Conservation (phyloP, 2,113 vertebrate species). For the Fukomys damarensis region DNA sequence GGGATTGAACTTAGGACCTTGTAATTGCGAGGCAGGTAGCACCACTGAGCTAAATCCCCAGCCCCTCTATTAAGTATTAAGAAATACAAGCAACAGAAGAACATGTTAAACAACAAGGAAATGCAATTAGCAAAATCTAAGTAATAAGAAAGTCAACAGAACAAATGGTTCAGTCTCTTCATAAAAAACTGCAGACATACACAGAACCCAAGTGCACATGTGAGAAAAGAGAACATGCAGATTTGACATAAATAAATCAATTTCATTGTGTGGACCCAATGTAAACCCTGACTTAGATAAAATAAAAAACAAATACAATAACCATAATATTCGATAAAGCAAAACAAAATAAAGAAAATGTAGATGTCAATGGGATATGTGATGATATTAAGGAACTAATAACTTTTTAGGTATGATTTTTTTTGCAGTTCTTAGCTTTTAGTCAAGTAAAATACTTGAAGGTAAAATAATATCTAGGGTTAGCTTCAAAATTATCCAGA, state of each 20-base stretch:
- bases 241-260: not conserved
- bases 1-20: too few relatives aligned
- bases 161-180: not conserved
- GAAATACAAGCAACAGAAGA: not conserved
- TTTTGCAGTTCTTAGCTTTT: not conserved
- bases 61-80: not conserved
- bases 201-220: not conserved
- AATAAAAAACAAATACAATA: not conserved
- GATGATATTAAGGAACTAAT: not conserved
- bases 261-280: not conserved
- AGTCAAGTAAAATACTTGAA: not conserved
- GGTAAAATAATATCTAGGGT: not conserved
- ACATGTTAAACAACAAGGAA: constrained; percentile 4
- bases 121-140: not conserved
- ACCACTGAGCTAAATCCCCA: too few relatives aligned
- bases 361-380: not conserved
- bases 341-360: not conserved
- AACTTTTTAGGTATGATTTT: not conserved
- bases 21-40: too few relatives aligned
- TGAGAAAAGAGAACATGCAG: not conserved
- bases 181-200: not conserved
- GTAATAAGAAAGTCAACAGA: not conserved
- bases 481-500: constrained; percentile 48
- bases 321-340: not conserved
- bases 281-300: not conserved